Conservation (phyloP, 2,888 invertebrate genomes). For the Polyommatus icarus region DNA sequence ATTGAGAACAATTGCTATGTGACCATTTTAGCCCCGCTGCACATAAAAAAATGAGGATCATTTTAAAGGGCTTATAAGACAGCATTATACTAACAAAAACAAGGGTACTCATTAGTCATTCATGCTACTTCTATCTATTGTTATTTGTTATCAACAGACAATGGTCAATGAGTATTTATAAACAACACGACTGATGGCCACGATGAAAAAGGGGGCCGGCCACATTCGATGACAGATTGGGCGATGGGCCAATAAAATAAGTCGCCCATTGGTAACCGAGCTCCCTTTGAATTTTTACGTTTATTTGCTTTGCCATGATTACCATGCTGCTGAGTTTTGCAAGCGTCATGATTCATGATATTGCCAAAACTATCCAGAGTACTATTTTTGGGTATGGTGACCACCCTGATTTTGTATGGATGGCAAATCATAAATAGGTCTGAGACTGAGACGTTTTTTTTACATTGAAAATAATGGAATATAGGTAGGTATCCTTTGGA, state of each 20-base stretch:
- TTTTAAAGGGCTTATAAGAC: too few species aligned
- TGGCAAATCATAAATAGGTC: background rate
- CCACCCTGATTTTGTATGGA: background rate
- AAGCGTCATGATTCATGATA: background rate
- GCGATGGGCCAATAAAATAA: background rate
- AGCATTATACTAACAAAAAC: too few species aligned
- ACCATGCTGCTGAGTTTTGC: background rate
- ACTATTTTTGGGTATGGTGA: background rate
- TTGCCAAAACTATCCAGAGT: background rate
- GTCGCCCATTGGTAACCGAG: background rate
- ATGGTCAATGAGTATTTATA: slow-evolving; percentile 21
- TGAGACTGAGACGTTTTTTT: too few species aligned
- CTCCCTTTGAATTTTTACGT: background rate
- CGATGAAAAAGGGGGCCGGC: slow-evolving; percentile 5
- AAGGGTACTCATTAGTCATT: background rate
- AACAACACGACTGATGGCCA: background rate
- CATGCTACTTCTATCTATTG: too few species aligned
- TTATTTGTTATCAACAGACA: background rate
- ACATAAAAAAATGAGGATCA: too few species aligned
- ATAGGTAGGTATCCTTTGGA: too few species aligned
- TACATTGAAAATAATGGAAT: too few species aligned
- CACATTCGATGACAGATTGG: background rate
- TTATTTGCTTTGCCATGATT: background rate
- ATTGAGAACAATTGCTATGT: too few species aligned
- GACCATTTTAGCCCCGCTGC: too few species aligned